phyloP scores from a whole-genome alignment of 2,888 invertebrate genomes.

The Caenorhabditis doughertyi region DNA sequence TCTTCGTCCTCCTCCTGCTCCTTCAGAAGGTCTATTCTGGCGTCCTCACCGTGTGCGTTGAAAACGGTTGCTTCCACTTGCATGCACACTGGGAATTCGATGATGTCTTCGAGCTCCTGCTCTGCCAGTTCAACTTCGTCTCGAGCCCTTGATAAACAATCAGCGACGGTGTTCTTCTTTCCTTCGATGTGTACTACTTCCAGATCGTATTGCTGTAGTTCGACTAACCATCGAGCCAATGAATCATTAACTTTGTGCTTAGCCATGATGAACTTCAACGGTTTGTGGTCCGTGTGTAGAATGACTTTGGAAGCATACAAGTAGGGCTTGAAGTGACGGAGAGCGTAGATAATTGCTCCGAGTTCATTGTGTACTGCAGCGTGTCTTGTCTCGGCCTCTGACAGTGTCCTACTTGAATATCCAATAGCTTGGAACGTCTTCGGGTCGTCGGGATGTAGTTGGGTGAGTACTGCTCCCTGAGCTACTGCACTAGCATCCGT shows the following conservation, averaged over 20 bases:
- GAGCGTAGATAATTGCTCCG: conserved; percentile 71
- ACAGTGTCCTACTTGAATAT: conserved; percentile 71
- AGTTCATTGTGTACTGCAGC: conserved; percentile 70
- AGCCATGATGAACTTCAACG: conserved; percentile 34
- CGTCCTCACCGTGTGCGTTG: not conserved
- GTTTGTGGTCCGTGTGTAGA: conserved; percentile 51
- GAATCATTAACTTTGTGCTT: conserved; percentile 83
- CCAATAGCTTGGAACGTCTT: conserved; percentile 66
- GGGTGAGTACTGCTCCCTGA: conserved; percentile 75
- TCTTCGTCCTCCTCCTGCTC: not conserved
- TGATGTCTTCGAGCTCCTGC: not conserved
- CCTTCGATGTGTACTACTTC: conserved; percentile 83
- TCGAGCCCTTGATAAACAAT: not conserved
- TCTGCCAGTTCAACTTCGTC: not conserved
- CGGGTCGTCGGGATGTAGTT: conserved; percentile 20
- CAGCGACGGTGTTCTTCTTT: conserved; percentile 76
- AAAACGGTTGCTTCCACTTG: not conserved
- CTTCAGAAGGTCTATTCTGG: not conserved
- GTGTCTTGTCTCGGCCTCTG: conserved; percentile 66
- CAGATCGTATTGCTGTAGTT: conserved; percentile 83
- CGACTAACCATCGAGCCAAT: conserved; percentile 84
- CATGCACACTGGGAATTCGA: not conserved
- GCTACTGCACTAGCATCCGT: conserved; percentile 75
- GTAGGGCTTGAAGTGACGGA: conserved; percentile 52
- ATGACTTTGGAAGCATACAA: conserved; percentile 26